Evolutionary conservation across 2,797 vertebrate species (phyloP), one percentile per base, ranked within the genome.

Genomic region (Mustela erminea): DNA sequence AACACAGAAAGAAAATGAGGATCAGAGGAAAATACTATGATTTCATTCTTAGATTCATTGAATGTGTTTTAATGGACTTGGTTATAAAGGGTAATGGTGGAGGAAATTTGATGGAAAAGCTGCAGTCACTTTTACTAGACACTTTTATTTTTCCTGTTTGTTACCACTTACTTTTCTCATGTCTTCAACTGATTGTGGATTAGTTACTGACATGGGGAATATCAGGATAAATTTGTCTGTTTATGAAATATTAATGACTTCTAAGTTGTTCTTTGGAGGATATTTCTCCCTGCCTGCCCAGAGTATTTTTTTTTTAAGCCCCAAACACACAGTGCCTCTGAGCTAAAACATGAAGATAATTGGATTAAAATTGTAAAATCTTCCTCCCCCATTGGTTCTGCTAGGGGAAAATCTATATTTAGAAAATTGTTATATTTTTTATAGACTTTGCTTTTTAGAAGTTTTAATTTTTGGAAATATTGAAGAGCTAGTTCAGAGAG

Each of bases 401-500:
- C 32, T 81, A 66, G 8, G 18, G 18, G 9, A 66, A 93, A 88
- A 49, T 52, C 7, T 77, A 17, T 75, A 85, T 81, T 97, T 97
- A 77, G 58, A 66, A 95, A 89, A 49, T 38, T 12, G 5, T 41
- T 62, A 27, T 46, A 23, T 90, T 86, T 54, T 86, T 56, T 29
- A 52, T 56, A 72, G 49, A 27, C 41, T 49, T 72, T 35, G 49
- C 23, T 29, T 88, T 89, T 93, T 38, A 64, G 27, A 85, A 87
- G 38, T 90, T 96, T 93, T 77, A 35, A 38, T 52, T 92, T 97
- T 93, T 56, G 85, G 81, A 97, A 88, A 66, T 64, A 84, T 3
- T 66, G 11, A 96, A 62, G 35, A 90, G 29, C 27, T 17, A 64
- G 25, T 52, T 54, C 7, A 38, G 27, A 86, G 27, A 68, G 52